Base-by-base conservation (phyloP, 2,888 invertebrate species). In the Sylvicola fuscatus region DNA sequence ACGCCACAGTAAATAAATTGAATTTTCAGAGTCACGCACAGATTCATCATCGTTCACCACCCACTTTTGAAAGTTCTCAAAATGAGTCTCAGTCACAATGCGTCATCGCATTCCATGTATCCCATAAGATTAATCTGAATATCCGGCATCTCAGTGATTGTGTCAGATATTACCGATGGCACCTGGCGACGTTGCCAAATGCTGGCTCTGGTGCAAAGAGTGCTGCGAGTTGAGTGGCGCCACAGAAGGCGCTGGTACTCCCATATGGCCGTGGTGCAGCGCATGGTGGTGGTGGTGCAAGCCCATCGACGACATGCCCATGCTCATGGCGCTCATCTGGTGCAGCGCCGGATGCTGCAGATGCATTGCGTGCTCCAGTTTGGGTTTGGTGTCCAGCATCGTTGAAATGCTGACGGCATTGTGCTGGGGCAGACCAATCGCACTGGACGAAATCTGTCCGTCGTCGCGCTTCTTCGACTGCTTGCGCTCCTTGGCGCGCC, bases 401-500 rank as follows among this genome's bases (percentile, higher is more conserved):
- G 49, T 52, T 13, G 47, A 48, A 33, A 56, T 49, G 31, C 55
- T 55, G n/a, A 32, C 27, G n/a, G 27, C n/a, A 3, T 17, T 27
- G 12, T 26, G 13, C 14, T 29, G 13, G 11, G 31, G 21, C 14
- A 12, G 17, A 3, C 16, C 8, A 3, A 6, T 15, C 33, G 33
- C 28, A 17, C 13, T 16, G n/a, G 14, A 6, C 6, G 15, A 12
- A 5, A 27, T 16, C 2, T 3, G n/a, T 14, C 53, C 66, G 47
- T 84, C 82, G 43, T 77, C 77, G 30, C 78, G 72, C 60, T 90
- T 90, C 54, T 90, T 89, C 43, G 66, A 64, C 53, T 83, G 80
- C 56, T 90, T 90, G 10, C 93, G 68, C 50, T 92, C 90, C 60
- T 92, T 92, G 36, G 92, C 92, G 30, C 92, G 70, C 12, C 90